Percentiles rank a stretch among this genome's conserved stretches.
Conservation (phyloP, 2,113 vertebrate genomes). For the Rhinichthys klamathensis region DNA sequence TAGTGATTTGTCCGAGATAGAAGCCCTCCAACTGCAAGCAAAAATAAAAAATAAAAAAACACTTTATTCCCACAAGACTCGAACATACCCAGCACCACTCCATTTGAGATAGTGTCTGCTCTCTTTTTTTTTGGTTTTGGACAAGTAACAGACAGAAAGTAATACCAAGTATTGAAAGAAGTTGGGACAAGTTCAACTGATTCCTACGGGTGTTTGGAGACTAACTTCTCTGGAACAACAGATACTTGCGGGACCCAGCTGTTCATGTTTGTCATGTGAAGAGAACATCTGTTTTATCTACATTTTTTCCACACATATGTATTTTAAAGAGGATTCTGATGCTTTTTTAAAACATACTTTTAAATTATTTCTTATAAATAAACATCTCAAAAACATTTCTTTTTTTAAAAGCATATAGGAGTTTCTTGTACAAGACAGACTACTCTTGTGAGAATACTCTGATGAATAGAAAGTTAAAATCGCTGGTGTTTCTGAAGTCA, state of each 20-base stretch:
- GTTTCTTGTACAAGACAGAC: too few relatives aligned
- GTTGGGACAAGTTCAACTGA: slow-evolving; percentile 1
- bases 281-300: background rate
- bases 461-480: too few relatives aligned
- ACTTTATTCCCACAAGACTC: slow-evolving; percentile 34
- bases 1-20: slow-evolving; percentile 49
- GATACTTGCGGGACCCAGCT: background rate
- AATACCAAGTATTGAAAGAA: slow-evolving; percentile 2
- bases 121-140: background rate
- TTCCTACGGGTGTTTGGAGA: slow-evolving; percentile 1
- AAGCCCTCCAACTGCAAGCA: slow-evolving; percentile 29
- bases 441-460: too few relatives aligned
- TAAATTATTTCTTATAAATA: background rate
- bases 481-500: too few relatives aligned
- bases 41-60: slow-evolving; percentile 41
- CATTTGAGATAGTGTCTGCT: slow-evolving; percentile 9
- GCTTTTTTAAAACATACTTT: background rate
- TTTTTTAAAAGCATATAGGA: background rate
- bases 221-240: background rate
- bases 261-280: background rate
- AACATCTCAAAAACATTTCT: background rate
- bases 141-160: slow-evolving; percentile 18
- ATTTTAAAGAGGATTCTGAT: background rate
- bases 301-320: background rate
- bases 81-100: slow-evolving; percentile 14